These are phyloP conservation scores for Anguilla marmorata DNA, from an alignment of 2,797 vertebrate genomes.

Conservation along the genomic window DNA sequence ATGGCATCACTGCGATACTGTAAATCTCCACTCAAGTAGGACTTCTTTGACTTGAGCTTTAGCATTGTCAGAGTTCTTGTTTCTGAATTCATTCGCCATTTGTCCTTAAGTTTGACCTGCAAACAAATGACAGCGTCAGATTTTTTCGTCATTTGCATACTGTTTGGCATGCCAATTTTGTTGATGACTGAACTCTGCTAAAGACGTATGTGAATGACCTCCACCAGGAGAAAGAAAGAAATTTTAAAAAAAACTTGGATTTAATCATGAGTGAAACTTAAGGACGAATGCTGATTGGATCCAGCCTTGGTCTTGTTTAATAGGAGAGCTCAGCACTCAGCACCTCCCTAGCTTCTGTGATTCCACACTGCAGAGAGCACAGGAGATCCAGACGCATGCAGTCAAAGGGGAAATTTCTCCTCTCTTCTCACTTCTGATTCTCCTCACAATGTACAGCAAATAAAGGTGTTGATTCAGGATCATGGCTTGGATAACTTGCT, in stretches of 20 bases:
- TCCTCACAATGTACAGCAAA: constrained; percentile 68
- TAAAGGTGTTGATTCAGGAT: constrained; percentile 69
- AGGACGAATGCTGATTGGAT: not conserved
- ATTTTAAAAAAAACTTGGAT: not conserved
- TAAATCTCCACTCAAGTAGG: not conserved
- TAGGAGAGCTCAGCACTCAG: constrained; percentile 36
- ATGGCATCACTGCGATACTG: not conserved
- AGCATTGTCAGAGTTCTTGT: not conserved
- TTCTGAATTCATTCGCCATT: not conserved
- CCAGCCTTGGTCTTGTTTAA: constrained; percentile 24
- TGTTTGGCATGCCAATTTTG: not conserved
- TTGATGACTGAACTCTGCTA: not conserved
- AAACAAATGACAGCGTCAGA: not conserved
- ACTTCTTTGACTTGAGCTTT: not conserved
- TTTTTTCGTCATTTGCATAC: not conserved
- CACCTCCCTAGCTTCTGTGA: constrained; percentile 36
- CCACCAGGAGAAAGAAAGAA: not conserved
- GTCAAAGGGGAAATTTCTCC: constrained; percentile 44
- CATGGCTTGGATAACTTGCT: not conserved
- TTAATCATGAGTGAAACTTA: not conserved
- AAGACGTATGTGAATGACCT: not conserved
- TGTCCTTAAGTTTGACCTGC: not conserved
- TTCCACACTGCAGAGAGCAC: constrained; percentile 58
- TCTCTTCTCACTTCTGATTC: constrained; percentile 48
- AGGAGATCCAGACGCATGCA: constrained; percentile 65